Conservation (phyloP, 2,888 invertebrate species). For the Diarsia dahlii region DNA sequence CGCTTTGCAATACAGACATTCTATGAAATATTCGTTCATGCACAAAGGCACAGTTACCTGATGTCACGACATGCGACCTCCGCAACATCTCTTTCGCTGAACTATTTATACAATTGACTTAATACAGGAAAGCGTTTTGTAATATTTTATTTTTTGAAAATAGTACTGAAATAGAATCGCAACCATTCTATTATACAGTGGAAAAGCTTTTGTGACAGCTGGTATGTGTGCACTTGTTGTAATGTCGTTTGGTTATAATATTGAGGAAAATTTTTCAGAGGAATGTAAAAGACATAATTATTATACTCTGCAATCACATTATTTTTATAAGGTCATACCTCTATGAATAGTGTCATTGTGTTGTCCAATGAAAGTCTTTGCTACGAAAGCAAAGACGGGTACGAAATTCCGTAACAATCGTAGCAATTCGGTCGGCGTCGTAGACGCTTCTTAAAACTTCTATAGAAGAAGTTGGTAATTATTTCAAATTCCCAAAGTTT, state of each 20-base stretch:
- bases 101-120: slow-evolving; percentile 12
- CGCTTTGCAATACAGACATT: slow-evolving; percentile 27
- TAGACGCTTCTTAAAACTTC: background rate
- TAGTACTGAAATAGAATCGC: background rate
- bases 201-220: background rate
- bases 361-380: background rate
- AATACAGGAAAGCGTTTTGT: slow-evolving; percentile 3
- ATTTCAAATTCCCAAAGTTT: background rate
- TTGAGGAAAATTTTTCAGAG: background rate
- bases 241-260: background rate
- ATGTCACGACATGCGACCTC: background rate
- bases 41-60: background rate
- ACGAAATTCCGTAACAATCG: background rate
- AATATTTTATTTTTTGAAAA: background rate
- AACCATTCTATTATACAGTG: background rate
- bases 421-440: background rate
- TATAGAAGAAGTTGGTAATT: background rate
- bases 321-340: background rate
- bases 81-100: slow-evolving; percentile 1
- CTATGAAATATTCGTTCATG: slow-evolving; percentile 11
- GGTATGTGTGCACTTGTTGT: background rate
- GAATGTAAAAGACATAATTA: background rate
- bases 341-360: no score
- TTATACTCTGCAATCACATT: background rate
- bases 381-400: background rate